Evolutionary conservation across 2,113 vertebrate genomes (phyloP).

Genomic region (Lepisosteus osseus): DNA sequence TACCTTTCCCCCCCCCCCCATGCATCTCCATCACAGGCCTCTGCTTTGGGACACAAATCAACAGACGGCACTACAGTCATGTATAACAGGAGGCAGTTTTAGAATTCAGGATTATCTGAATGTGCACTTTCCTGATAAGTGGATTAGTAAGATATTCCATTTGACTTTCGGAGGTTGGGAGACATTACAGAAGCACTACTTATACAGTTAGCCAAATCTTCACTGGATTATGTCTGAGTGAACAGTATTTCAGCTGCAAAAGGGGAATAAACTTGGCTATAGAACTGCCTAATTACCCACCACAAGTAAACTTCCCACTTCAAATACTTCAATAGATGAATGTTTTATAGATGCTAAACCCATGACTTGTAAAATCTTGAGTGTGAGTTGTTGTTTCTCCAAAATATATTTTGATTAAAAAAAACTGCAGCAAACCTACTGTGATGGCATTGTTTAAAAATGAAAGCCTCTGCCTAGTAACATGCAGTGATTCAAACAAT

Average conservation of each 20-base stretch:
- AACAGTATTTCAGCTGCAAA: constrained; percentile 28
- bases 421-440: too few species aligned
- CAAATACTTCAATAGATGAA: not conserved
- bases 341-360: not conserved
- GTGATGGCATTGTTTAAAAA: too few species aligned
- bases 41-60: constrained; percentile 7
- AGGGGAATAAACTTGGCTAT: not conserved
- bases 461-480: too few species aligned
- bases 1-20: not conserved
- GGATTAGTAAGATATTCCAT: constrained; percentile 48
- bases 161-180: constrained; percentile 34
- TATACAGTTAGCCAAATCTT: constrained; percentile 32
- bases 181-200: constrained; percentile 35
- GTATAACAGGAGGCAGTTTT: constrained; percentile 35
- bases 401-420: too few species aligned
- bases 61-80: constrained; percentile 20
- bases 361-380: not conserved
- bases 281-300: constrained; percentile 16
- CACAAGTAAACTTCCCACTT: constrained; percentile 2
- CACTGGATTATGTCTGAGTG: constrained; percentile 31
- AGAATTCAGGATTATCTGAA: constrained; percentile 42
- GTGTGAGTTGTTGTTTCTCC: not conserved
- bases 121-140: constrained; percentile 47
- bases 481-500: too few species aligned
- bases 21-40: not conserved